phyloP scores from a whole-genome alignment of 1,140 invertebrate genomes.

The Hermetia illucens region DNA sequence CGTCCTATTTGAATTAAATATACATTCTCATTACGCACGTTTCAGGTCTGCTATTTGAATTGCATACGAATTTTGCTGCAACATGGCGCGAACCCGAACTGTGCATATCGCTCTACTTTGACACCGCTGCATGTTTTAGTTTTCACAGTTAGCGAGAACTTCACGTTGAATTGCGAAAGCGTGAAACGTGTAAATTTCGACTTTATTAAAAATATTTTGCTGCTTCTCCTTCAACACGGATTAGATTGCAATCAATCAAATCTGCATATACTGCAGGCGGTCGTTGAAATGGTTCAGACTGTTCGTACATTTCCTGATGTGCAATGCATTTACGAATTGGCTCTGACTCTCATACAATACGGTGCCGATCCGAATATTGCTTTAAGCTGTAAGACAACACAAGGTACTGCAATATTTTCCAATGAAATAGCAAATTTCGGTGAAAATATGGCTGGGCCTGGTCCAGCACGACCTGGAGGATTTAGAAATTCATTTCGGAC shows the following conservation, averaged over 20 bases:
- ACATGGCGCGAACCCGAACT: constrained; percentile 58
- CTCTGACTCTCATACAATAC: constrained; percentile 48
- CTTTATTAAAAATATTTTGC: constrained; percentile 49
- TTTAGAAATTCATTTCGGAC: constrained; percentile 43
- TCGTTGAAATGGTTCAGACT: constrained; percentile 56
- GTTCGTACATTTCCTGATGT: constrained; percentile 44
- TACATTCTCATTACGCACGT: constrained; percentile 4
- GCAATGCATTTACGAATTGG: constrained; percentile 52
- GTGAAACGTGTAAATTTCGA: constrained; percentile 50
- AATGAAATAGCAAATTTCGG: constrained; percentile 26
- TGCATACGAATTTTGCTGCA: constrained; percentile 53
- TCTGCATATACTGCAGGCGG: constrained; percentile 51
- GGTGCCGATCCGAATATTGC: constrained; percentile 48
- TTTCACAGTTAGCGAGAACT: constrained; percentile 58
- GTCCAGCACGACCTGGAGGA: constrained; percentile 12
- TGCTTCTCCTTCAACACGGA: constrained; percentile 51
- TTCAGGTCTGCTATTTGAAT: constrained; percentile 56
- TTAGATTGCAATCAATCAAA: constrained; percentile 48
- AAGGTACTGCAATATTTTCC: constrained; percentile 26
- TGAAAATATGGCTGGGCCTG: constrained; percentile 11
- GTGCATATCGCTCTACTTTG: constrained; percentile 50
- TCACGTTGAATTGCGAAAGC: constrained; percentile 44
- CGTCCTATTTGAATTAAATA: not conserved
- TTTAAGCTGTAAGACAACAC: constrained; percentile 33
- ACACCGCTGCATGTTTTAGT: constrained; percentile 58